Evolutionary conservation across 92 coral and sea anemone species (phyloP), one percentile per base, ranked within the genome.

Genomic region (Micromussa lordhowensis): DNA sequence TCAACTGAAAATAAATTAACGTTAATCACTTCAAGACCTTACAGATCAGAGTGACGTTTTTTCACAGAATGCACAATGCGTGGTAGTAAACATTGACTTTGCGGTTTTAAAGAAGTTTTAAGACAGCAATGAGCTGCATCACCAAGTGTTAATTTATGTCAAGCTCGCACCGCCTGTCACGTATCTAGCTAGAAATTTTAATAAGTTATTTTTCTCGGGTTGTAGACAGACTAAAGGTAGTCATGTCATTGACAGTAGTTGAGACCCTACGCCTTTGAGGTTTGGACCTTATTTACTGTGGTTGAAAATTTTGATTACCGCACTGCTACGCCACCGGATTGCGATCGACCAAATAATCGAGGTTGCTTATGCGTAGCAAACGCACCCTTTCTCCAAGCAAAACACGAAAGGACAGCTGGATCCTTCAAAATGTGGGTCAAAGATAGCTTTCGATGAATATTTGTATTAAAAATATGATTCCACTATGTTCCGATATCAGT

Each of bases 361-460:
- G 24, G 26, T 35, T 75, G 79, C 54, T 19, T 75, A 17, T 5
- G 15, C 7, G 55, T 44, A n/a, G 26, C 21, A 40, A 19, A 76
- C 59, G 35, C 57, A 35, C 80, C 48, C 22, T 31, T 24, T 51
- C 70, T 32, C 17, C 30, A 8, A n/a, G 35, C 32, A 85, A 34
- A 58, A 40, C 34, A 34, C 64, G 80, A 35, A 51, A 51, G 31
- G 40, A 34, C 28, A 73, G 88, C 32, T 38, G 44, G 57, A 85
- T 32, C 18, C 61, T 24, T 73, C 72, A 84, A 73, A 28, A 18
- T 71, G 36, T 69, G 26, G 79, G 51, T 68, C 79, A 69, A 85
- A 85, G 88, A 73, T 75, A 74, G 81, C 80, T 57, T 85, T 57
- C 63, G 81, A 75, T 85, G 73, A 85, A 85, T 85, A 85, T 83